Percentiles rank a stretch among this genome's conserved stretches.
Conservation (phyloP, 2,113 vertebrate genomes). For the Tenrec ecaudatus region DNA sequence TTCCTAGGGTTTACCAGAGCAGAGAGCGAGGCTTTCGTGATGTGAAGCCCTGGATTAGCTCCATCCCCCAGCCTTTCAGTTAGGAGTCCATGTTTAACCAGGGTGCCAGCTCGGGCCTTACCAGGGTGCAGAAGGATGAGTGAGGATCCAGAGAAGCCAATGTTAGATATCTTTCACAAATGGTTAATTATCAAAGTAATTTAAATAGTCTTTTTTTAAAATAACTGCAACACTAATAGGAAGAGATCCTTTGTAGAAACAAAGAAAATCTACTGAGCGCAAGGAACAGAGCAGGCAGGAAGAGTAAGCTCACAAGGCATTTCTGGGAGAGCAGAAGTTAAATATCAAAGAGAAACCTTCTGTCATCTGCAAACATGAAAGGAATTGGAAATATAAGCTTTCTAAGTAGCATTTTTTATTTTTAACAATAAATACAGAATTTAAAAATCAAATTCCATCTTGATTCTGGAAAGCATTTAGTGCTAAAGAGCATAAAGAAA, state of each 20-base stretch:
- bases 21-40: background rate
- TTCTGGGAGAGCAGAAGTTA: conserved; percentile 61
- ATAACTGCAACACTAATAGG: background rate
- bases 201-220: background rate
- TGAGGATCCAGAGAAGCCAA: background rate
- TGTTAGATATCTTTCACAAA: background rate
- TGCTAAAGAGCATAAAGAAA: conserved; percentile 27
- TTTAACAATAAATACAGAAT: conserved; percentile 68
- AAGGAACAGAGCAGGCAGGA: background rate
- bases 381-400: conserved; percentile 65
- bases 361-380: conserved; percentile 61
- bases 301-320: background rate
- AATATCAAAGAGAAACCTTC: conserved; percentile 54
- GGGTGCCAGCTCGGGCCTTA: background rate
- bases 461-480: conserved; percentile 51
- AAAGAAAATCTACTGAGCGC: conserved; percentile 21
- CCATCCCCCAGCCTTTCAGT: background rate
- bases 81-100: background rate
- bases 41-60: background rate
- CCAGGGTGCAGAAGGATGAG: background rate
- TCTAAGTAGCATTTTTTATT: conserved; percentile 54
- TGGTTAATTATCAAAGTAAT: background rate
- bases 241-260: conserved; percentile 31
- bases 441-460: conserved; percentile 63
- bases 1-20: background rate